A percentile compares a stretch with the other conserved stretches of the same genome.
Evolutionary conservation across 1,140 invertebrate genomes (phyloP).

Genomic region (Drosophila baimaii): DNA sequence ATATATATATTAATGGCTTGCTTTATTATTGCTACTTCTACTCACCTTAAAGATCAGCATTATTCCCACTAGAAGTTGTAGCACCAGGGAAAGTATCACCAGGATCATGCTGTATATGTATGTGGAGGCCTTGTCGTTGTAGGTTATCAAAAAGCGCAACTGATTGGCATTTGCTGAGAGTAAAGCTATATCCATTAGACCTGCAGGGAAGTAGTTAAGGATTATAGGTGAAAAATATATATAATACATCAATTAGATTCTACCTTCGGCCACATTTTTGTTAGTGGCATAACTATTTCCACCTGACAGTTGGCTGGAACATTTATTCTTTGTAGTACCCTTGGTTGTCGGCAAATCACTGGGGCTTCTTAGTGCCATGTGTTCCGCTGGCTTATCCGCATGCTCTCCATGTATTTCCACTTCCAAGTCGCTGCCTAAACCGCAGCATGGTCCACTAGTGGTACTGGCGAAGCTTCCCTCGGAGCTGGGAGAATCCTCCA

Average conservation of each 20-base stretch:
- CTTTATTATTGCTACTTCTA: not conserved
- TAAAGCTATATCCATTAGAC: slow-evolving; percentile 90
- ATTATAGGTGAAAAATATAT: not conserved
- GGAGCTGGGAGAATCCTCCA: slow-evolving; percentile 50
- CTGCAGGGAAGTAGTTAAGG: slow-evolving; percentile 18
- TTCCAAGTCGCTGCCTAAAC: not conserved
- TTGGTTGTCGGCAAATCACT: not conserved
- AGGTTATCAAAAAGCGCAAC: slow-evolving; percentile 88
- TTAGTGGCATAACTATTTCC: slow-evolving; percentile 67
- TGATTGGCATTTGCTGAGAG: slow-evolving; percentile 91
- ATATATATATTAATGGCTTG: not conserved
- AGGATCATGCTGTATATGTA: slow-evolving; percentile 86
- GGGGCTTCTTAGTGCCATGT: not conserved
- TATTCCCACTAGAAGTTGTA: slow-evolving; percentile 88
- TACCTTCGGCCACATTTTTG: slow-evolving; percentile 75
- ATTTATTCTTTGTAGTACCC: slow-evolving; percentile 34
- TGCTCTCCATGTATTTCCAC: not conserved
- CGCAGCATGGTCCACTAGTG: slow-evolving; percentile 44
- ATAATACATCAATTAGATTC: too few species aligned
- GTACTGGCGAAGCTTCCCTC: slow-evolving; percentile 58
- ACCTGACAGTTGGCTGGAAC: slow-evolving; percentile 40
- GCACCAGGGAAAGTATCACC: slow-evolving; percentile 86
- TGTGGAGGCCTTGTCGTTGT: slow-evolving; percentile 85
- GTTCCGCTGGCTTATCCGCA: not conserved
- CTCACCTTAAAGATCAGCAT: slow-evolving; percentile 87